Evolutionary conservation across 92 coral and sea anemone genomes (phyloP).

Genomic region (Galaxea fascicularis): DNA sequence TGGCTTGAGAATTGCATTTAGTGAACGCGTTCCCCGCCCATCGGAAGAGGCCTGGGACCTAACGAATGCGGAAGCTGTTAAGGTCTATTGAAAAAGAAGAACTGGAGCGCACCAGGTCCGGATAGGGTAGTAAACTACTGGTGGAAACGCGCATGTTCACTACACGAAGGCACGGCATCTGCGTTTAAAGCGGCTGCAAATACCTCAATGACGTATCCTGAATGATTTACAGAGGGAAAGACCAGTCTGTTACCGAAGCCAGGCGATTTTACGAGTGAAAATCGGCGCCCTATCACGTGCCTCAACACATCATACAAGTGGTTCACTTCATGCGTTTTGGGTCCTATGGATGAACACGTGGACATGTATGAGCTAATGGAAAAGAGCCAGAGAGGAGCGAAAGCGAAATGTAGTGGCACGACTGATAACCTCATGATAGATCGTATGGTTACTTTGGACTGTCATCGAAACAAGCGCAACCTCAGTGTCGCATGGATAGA

Average conservation of each 20-base stretch:
- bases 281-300: constrained; percentile 70
- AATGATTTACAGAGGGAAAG: constrained; percentile 47
- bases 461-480: constrained; percentile 32
- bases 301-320: constrained; percentile 65
- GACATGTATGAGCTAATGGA: constrained; percentile 41
- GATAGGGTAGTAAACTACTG: constrained; percentile 45
- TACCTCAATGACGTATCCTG: not conserved
- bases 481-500: too few species aligned
- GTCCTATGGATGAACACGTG: constrained; percentile 58
- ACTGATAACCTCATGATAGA: constrained; percentile 45
- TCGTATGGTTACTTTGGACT: constrained; percentile 65
- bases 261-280: constrained; percentile 61
- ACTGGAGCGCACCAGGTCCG: constrained; percentile 70
- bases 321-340: constrained; percentile 59
- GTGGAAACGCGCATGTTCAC: constrained; percentile 30
- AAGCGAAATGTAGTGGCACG: constrained; percentile 49
- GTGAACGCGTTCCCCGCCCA: constrained; percentile 6
- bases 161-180: constrained; percentile 36
- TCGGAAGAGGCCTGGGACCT: constrained; percentile 41
- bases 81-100: constrained; percentile 26
- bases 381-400: constrained; percentile 71
- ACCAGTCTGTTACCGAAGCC: constrained; percentile 48
- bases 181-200: not conserved
- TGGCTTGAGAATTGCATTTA: constrained; percentile 26
- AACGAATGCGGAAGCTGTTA: constrained; percentile 20